phyloP scores from a whole-genome alignment of 1,140 invertebrate genomes.

The Agrypnia vestita region DNA sequence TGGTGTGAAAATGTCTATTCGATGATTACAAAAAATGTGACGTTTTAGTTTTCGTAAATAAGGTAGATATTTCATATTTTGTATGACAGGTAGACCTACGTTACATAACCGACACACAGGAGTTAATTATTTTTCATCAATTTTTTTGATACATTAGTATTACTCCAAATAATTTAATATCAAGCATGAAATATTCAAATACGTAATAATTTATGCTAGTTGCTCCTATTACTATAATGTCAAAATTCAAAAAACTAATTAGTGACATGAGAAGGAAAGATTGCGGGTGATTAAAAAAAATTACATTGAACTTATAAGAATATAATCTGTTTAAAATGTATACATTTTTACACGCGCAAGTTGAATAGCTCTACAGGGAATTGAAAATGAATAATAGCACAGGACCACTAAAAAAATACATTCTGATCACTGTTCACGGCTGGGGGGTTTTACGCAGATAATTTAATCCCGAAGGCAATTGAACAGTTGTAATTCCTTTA shows the following conservation, averaged over 20 bases:
- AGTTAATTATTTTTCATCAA: too few species aligned
- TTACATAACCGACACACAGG: too few species aligned
- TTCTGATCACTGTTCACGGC: conserved; percentile 63
- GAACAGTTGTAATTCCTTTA: conserved; percentile 76
- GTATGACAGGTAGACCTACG: too few species aligned
- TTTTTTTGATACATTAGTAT: background rate
- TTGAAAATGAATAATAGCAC: too few species aligned
- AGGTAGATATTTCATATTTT: too few species aligned
- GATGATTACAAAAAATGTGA: too few species aligned
- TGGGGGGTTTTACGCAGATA: conserved; percentile 84
- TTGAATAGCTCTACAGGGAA: too few species aligned
- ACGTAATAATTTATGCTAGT: background rate
- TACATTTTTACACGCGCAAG: too few species aligned
- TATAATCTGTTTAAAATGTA: background rate
- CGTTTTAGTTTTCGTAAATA: too few species aligned
- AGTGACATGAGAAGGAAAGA: background rate
- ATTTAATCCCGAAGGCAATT: conserved; percentile 85
- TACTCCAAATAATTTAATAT: background rate
- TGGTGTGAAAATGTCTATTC: too few species aligned
- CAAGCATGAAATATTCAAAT: background rate
- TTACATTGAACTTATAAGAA: background rate
- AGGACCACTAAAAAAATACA: background rate
- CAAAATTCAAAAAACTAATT: background rate
- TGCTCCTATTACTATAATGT: background rate
- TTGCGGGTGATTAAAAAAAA: background rate